Conservation (phyloP, 1,140 invertebrate species). For the Tenebrio molitor region DNA sequence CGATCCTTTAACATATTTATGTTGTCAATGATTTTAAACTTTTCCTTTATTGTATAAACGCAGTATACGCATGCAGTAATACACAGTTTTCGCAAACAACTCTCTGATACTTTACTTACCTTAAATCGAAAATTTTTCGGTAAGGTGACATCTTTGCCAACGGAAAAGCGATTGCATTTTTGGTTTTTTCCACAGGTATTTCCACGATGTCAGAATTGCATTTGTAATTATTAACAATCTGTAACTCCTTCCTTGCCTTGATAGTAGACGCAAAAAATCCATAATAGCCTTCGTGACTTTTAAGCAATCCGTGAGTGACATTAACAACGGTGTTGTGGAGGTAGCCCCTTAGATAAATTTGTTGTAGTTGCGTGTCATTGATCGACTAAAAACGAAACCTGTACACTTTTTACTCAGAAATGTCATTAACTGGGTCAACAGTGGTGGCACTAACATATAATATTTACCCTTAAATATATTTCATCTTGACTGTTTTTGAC, state of each 20-base stretch:
- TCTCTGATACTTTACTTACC: no score
- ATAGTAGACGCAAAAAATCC: slow-evolving; percentile 55
- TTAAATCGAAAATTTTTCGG: no score
- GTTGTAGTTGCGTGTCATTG: slow-evolving; percentile 52
- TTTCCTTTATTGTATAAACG: no score
- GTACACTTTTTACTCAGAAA: slow-evolving; percentile 14
- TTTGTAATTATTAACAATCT: slow-evolving; percentile 52
- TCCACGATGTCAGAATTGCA: slow-evolving; percentile 57
- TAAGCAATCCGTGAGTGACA: slow-evolving; percentile 53
- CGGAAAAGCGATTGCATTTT: slow-evolving; percentile 50
- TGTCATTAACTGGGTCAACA: no score
- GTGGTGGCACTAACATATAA: no score
- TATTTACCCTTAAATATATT: slow-evolving; percentile 68
- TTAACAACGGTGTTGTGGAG: slow-evolving; percentile 50
- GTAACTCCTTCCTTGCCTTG: slow-evolving; percentile 50
- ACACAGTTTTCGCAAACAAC: no score
- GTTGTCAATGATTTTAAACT: no score
- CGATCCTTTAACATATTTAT: no score
- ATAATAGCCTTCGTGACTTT: slow-evolving; percentile 52
- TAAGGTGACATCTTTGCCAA: no score
- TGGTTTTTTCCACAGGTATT: slow-evolving; percentile 48
- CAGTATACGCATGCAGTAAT: no score
- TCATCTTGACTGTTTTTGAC: slow-evolving; percentile 69
- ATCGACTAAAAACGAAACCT: slow-evolving; percentile 49
- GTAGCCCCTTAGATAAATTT: slow-evolving; percentile 58